phyloP scores from a whole-genome alignment of 2,113 vertebrate genomes.

The Peromyscus polionotus region DNA sequence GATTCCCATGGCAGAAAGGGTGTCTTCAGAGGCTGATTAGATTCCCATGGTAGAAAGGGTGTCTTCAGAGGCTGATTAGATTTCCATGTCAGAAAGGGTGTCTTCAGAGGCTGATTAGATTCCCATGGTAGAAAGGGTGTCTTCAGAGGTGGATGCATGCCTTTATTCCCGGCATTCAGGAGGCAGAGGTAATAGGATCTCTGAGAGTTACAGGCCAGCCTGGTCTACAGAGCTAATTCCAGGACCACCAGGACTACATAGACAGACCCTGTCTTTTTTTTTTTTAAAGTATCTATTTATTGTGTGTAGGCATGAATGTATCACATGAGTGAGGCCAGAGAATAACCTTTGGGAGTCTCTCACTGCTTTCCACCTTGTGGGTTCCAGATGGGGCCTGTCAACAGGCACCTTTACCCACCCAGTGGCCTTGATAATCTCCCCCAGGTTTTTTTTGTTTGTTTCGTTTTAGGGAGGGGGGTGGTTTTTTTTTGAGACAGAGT shows the following conservation, averaged over 20 bases:
- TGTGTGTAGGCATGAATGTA: neutral
- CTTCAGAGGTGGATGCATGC: constrained; percentile 69
- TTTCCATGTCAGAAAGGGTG: too few species aligned
- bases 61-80: constrained; percentile 70
- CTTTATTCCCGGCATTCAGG: too few species aligned
- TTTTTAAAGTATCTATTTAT: neutral
- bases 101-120: neutral
- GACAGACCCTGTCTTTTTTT: too few species aligned
- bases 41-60: constrained; percentile 76
- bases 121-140: constrained; percentile 75
- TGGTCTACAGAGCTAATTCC: too few species aligned
- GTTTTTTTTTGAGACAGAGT: neutral
- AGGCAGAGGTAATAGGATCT: too few species aligned
- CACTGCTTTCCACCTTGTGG: neutral
- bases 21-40: neutral
- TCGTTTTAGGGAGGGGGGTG: neutral
- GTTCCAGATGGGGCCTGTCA: neutral
- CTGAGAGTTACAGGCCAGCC: too few species aligned
- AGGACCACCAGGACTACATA: too few species aligned
- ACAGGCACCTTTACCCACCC: neutral
- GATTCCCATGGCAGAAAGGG: too few species aligned
- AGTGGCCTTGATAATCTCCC: neutral
- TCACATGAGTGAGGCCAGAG: neutral
- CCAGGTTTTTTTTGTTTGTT: neutral
- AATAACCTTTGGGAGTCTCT: neutral